Evolutionary conservation across 2,113 vertebrate genomes (phyloP).

Genomic region (Calonectris borealis): DNA sequence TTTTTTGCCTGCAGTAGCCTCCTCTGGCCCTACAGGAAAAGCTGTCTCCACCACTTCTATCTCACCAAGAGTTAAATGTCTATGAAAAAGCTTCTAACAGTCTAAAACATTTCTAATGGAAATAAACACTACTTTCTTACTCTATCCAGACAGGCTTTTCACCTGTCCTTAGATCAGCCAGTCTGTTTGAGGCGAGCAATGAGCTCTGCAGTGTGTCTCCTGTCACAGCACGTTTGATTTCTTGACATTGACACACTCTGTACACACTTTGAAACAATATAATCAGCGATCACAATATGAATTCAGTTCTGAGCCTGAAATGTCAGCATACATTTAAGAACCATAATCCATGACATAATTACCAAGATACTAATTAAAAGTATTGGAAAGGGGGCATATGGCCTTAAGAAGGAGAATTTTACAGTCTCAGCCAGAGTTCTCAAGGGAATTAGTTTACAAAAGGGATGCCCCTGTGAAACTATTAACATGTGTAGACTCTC

Average conservation of each 20-base stretch:
- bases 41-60: not conserved
- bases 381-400: not conserved
- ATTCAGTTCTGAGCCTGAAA: not conserved
- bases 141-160: not conserved
- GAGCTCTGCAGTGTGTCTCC: not conserved
- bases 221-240: constrained; percentile 11
- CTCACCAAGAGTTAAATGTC: not conserved
- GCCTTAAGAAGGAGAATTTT: not conserved
- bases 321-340: not conserved
- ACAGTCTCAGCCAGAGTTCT: not conserved
- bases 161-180: not conserved
- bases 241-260: not conserved
- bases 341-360: not conserved
- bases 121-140: not conserved
- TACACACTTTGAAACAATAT: not conserved
- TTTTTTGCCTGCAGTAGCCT: not conserved
- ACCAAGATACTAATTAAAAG: not conserved
- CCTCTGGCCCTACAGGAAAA: not conserved
- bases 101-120: not conserved
- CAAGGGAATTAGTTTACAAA: not conserved
- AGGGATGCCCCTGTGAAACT: not conserved
- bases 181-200: accelerated
- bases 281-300: not conserved
- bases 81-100: not conserved
- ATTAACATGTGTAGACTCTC: not conserved